Evolutionary conservation across 2,113 vertebrate genomes (phyloP).

Genomic region (Geococcyx californianus): DNA sequence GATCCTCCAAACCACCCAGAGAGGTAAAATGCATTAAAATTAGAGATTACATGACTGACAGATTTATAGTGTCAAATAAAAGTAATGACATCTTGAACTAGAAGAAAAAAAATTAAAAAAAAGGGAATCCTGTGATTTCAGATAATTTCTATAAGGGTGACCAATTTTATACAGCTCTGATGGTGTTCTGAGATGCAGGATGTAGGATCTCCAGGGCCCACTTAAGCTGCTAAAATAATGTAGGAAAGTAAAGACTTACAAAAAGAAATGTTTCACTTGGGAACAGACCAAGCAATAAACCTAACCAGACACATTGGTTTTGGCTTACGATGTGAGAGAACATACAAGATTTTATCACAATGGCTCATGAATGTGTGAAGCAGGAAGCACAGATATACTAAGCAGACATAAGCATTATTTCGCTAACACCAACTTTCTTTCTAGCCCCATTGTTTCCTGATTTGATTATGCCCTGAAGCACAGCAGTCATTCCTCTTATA

Average conservation of each 20-base stretch:
- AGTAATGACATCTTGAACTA: neutral
- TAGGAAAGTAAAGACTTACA: conserved; percentile 33
- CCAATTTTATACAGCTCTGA: neutral
- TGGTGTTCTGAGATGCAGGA: neutral
- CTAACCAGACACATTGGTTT: neutral
- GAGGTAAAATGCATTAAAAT: neutral
- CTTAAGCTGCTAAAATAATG: neutral
- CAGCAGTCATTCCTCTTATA: neutral
- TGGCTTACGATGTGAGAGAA: conserved; percentile 38
- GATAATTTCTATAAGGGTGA: neutral
- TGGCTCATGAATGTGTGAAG: conserved; percentile 41
- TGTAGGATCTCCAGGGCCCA: neutral
- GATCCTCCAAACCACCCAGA: neutral
- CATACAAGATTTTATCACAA: conserved; percentile 8
- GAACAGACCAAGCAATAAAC: conserved; percentile 45
- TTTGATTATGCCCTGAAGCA: conserved; percentile 40
- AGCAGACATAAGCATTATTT: conserved; percentile 31
- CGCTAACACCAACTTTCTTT: neutral
- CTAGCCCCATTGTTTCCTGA: neutral
- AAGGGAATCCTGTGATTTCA: neutral
- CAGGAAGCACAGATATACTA: conserved; percentile 32
- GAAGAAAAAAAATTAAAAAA: neutral
- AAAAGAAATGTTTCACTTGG: conserved; percentile 31
- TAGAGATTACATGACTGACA: neutral
- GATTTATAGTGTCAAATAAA: conserved; percentile 24